phyloP scores from a whole-genome alignment of 2,113 vertebrate genomes.

The Notechis scutatus region DNA sequence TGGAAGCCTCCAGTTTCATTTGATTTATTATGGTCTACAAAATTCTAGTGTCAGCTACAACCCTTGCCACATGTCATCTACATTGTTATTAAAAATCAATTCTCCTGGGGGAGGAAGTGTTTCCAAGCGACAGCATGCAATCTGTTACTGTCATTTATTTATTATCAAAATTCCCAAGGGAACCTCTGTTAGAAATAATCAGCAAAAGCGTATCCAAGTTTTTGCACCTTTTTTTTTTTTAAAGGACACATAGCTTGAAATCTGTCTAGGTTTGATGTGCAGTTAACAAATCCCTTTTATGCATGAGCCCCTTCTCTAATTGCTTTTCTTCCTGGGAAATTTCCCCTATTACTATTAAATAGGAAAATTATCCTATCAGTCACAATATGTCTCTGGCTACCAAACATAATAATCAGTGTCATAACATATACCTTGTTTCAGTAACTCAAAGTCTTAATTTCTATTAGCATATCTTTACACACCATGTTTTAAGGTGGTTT shows the following conservation, averaged over 20 bases:
- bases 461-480: background rate
- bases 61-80: constrained; percentile 69
- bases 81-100: constrained; percentile 77
- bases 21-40: constrained; percentile 70
- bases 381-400: background rate
- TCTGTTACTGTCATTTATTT: constrained; percentile 73
- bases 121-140: constrained; percentile 62
- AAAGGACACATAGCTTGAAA: background rate
- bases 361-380: constrained; percentile 27
- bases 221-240: constrained; percentile 5
- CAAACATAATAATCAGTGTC: background rate
- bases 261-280: constrained; percentile 3
- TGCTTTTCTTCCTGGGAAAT: constrained; percentile 12
- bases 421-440: background rate
- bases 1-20: constrained; percentile 52
- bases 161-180: constrained; percentile 61
- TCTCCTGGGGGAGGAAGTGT: constrained; percentile 60
- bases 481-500: background rate
- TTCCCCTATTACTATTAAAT: background rate
- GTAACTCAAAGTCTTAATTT: background rate
- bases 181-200: constrained; percentile 61
- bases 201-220: constrained; percentile 58
- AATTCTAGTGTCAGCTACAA: constrained; percentile 70
- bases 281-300: constrained; percentile 10
- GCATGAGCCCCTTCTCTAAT: constrained; percentile 2